Evolutionary conservation across 2,113 vertebrate genomes (phyloP), one percentile per base, ranked within the genome.

Genomic region (Myodes glareolus): DNA sequence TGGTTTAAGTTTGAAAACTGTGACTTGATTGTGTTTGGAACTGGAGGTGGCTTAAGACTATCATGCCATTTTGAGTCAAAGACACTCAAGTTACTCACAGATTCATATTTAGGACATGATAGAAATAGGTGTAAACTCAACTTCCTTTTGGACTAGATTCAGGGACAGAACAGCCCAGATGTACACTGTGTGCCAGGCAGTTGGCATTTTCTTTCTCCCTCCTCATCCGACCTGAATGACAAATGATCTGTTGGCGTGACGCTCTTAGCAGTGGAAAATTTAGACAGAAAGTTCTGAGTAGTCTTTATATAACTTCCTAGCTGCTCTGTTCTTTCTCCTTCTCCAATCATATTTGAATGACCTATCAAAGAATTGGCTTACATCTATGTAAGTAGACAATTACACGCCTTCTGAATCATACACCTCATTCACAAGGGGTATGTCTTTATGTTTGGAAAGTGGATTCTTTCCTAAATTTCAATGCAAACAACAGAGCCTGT

Each of bases 401-500:
- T 88, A 88, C 91, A 82, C 91, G 55, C 88, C 76, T 97, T 95
- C 81, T 94, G 82, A 85, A 78, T 94, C 72, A 94, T 42, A 47
- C 81, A 94, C 76, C 36, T 86, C 67, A 73, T 45, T 92, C 68
- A 94, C 45, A 82, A 67, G n/a, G 47, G 36, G 90, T 84, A 80
- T 55, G 29, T 29, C 78, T 31, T 65, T 29, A 12, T 65, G 27
- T 85, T 72, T 87, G 88, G 16, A 63, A 7, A 47, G 4, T 90
- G 21, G 85, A 88, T 94, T 95, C 9, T 65, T 94, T 78, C 27
- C 52, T 89, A 25, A 3, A 33, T 96, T 61, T 75, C 39, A 90
- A 1, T 78, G 70, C 88, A 50, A 95, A 65, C 33, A 81, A 16
- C 70, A 77, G 84, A 42, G 13, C 82, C 29, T 72, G 29, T 7